These are phyloP conservation scores for Pollenia labialis DNA, from an alignment of 2,888 invertebrate species.

Conservation along the genomic window DNA sequence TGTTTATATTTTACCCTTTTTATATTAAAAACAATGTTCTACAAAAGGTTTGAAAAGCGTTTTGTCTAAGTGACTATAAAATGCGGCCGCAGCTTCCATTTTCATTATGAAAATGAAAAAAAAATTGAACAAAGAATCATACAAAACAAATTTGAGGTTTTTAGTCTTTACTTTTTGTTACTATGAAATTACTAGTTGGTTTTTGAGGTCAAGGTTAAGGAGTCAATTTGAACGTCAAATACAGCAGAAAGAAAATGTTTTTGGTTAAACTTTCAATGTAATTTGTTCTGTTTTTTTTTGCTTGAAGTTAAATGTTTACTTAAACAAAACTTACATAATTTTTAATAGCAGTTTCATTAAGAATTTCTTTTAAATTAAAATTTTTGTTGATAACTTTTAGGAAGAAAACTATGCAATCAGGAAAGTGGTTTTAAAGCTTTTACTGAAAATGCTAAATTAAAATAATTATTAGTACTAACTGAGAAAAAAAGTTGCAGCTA, in stretches of 20 bases:
- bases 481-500: not conserved
- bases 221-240: slow-evolving; percentile 58
- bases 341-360: not conserved
- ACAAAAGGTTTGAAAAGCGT: slow-evolving; percentile 26
- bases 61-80: slow-evolving; percentile 43
- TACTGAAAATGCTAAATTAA: not conserved
- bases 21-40: slow-evolving; percentile 9
- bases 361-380: not conserved
- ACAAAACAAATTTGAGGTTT: slow-evolving; percentile 16
- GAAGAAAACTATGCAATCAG: not conserved
- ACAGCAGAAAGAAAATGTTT: slow-evolving; percentile 10
- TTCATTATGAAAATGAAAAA: slow-evolving; percentile 58
- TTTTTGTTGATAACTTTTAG: not conserved
- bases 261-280: not conserved
- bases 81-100: slow-evolving; percentile 53
- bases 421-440: not conserved
- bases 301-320: not conserved
- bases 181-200: slow-evolving; percentile 17
- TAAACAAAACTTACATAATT: not conserved
- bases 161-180: slow-evolving; percentile 9
- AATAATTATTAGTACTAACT: no score
- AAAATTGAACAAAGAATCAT: not conserved
- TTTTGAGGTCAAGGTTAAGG: slow-evolving; percentile 58
- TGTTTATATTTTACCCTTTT: slow-evolving; percentile 30
- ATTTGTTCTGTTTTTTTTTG: not conserved